Evolutionary conservation across 2,888 invertebrate species (phyloP), one percentile per base, ranked within the genome.

Genomic region (Synergus itoensis): DNA sequence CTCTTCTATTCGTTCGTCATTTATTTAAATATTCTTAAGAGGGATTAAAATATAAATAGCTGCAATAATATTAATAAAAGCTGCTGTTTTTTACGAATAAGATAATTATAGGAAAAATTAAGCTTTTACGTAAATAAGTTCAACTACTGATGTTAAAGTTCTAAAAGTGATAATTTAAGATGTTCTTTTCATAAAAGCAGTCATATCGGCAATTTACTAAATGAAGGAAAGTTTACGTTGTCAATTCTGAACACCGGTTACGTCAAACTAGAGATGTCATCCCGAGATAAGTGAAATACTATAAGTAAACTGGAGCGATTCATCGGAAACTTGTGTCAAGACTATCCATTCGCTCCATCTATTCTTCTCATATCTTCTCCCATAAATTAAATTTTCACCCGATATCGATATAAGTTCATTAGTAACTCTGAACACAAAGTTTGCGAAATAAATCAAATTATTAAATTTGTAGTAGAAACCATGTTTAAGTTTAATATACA

Each of bases 301-400:
- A 57, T 18, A 57, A 57, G 80, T 80, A 65, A 85, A 82, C 82
- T 83, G 77, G 80, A 86, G 86, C 86, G 84, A 85, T 87, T 86
- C 82, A 81, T 84, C 81, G 84, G 83, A 80, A 86, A 86, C 86
- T 85, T 83, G 84, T 80, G 18, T 57, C 57, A 57, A 57, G n/a
- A 18, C 57, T 18, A 18, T 57, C 53, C 57, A 57, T 36, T 8
- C 57, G 18, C 4, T 3, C 57, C 9, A 57, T 57, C 57, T 57
- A 57, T 57, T 57, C 57, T 57, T 18, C 57, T 18, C 57, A 57
- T 18, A 7, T 8, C 57, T 57, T 57, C 18, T 18, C 18, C 9
- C 18, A 57, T 57, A 57, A 57, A 57, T 18, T 57, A 9, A 57
- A 57, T 57, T 9, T 18, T 57, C 57, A 9, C 57, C 57, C 9